Conservation (phyloP, 2,797 vertebrate genomes). For the Thamnophis elegans region DNA sequence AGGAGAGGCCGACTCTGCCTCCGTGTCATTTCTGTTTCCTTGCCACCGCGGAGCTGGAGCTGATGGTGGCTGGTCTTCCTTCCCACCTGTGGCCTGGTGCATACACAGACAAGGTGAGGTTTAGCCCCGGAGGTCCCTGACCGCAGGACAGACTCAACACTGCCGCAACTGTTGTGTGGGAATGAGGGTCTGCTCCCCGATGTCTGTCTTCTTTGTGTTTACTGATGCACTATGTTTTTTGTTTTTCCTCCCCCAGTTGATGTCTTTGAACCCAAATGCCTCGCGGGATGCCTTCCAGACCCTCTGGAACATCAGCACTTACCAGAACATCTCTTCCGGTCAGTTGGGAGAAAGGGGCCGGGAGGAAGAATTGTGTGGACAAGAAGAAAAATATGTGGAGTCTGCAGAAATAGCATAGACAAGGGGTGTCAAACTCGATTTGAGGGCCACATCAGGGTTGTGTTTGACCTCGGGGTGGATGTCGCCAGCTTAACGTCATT, state of each 20-base stretch:
- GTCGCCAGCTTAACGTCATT: too few species aligned
- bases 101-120: neutral
- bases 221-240: neutral
- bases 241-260: constrained; percentile 37
- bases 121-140: neutral
- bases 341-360: constrained; percentile 10
- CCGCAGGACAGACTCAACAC: neutral
- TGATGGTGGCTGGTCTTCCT: neutral
- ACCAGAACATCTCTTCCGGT: constrained; percentile 39
- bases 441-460: too few species aligned
- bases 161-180: rapidly evolving
- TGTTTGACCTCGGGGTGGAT: too few species aligned
- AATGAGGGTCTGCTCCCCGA: neutral
- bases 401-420: neutral
- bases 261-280: constrained; percentile 46
- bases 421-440: too few species aligned
- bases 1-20: neutral
- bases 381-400: too few species aligned
- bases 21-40: neutral
- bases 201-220: rapidly evolving
- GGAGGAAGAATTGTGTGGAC: neutral
- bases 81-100: neutral
- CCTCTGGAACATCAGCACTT: constrained; percentile 59
- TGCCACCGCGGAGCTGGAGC: neutral
- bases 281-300: constrained; percentile 44